These are phyloP conservation scores for Neodiprion pinetum DNA, from an alignment of 1,140 invertebrate genomes.

Conservation along the genomic window DNA sequence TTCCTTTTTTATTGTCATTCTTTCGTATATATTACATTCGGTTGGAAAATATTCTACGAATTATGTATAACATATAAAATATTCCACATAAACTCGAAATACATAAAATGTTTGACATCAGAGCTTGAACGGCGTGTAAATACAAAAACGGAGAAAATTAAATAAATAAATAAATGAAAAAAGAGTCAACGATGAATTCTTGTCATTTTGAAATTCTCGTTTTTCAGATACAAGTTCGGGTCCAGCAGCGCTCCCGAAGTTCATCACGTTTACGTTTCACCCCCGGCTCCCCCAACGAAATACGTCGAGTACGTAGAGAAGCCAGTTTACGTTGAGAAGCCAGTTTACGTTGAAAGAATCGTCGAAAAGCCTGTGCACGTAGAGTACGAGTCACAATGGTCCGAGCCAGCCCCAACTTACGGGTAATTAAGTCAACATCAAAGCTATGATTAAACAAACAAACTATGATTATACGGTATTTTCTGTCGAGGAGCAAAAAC, in stretches of 20 bases:
- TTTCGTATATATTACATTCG: too few relatives aligned
- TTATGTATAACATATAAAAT: too few relatives aligned
- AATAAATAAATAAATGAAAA: too few relatives aligned
- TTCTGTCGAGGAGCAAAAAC: neutral
- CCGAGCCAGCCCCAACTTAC: constrained; percentile 42
- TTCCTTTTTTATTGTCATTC: too few relatives aligned
- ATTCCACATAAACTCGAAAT: too few relatives aligned
- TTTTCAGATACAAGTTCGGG: constrained; percentile 49
- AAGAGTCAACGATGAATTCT: too few relatives aligned
- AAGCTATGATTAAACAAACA: neutral
- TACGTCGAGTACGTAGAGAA: constrained; percentile 56
- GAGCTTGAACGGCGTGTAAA: too few relatives aligned
- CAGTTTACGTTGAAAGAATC: constrained; percentile 50
- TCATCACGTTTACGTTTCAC: constrained; percentile 48
- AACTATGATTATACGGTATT: neutral
- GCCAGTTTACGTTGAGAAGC: constrained; percentile 54
- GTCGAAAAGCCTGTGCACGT: constrained; percentile 41
- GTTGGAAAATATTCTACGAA: too few relatives aligned
- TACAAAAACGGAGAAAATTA: too few relatives aligned
- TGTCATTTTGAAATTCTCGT: too few relatives aligned
- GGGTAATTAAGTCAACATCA: constrained; percentile 36
- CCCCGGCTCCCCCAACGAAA: constrained; percentile 45
- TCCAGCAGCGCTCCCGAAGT: constrained; percentile 47
- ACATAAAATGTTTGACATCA: too few relatives aligned
- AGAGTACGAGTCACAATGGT: constrained; percentile 43